phyloP scores from a whole-genome alignment of 2,113 vertebrate genomes.

The Myotis brandtii region DNA sequence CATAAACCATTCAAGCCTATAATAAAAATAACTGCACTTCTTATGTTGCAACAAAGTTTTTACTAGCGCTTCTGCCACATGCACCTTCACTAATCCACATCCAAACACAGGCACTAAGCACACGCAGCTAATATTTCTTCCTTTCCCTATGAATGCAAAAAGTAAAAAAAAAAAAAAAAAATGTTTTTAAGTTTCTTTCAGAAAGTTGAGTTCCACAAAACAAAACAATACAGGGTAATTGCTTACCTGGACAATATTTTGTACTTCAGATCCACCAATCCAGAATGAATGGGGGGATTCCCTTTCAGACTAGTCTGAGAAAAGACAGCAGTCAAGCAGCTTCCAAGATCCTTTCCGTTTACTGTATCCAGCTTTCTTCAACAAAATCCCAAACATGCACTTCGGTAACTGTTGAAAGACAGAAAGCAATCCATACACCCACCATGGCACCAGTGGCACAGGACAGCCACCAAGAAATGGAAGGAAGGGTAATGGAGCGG shows the following conservation, averaged over 20 bases:
- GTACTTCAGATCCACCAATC: constrained; percentile 91
- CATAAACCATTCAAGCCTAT: background rate
- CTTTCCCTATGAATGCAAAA: constrained; percentile 1
- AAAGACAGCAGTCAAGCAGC: constrained; percentile 91
- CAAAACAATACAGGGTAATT: constrained; percentile 85
- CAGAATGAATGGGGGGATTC: constrained; percentile 89
- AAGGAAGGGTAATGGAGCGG: constrained; percentile 83
- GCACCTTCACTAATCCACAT: background rate
- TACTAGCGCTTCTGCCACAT: background rate
- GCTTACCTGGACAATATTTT: constrained; percentile 91
- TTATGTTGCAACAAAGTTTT: background rate
- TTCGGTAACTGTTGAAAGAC: constrained; percentile 87
- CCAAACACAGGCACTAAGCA: background rate
- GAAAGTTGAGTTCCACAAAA: constrained; percentile 57
- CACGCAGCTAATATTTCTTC: constrained; percentile 8
- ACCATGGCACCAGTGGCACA: constrained; percentile 78
- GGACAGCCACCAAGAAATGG: constrained; percentile 73
- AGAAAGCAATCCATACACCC: constrained; percentile 87
- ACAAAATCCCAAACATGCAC: constrained; percentile 87
- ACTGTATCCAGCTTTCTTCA: constrained; percentile 88
- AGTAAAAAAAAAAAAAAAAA: background rate
- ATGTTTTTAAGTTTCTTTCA: constrained; percentile 29
- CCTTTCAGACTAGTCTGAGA: constrained; percentile 92
- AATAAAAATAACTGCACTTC: constrained; percentile 25
- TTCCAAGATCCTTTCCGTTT: constrained; percentile 87